Base-by-base conservation (phyloP, 1,140 invertebrate species). In the Cherax destructor region DNA sequence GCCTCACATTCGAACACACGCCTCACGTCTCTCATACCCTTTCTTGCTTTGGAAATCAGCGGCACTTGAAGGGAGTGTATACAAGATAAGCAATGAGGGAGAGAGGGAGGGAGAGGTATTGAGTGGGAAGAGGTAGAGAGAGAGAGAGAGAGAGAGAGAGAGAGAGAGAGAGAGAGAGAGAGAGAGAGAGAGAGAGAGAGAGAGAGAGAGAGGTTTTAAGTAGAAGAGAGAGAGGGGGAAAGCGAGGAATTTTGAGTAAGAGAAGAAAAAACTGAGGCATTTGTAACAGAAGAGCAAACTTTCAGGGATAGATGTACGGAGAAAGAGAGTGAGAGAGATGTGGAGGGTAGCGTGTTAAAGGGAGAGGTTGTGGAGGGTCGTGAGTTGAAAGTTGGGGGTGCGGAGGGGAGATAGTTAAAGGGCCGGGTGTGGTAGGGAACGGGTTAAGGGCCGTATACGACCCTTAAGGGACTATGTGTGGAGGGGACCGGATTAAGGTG, bases 181-280 rank as follows among this genome's bases (percentile, higher is more conserved):
- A 56, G 52, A 56, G 11, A 56, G 7, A 9, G 7, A 56, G 52
- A 4, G 52, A 6, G n/a, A n/a, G 52, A 6, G 56, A 83, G 81
- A 83, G 52, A 9, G 52, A 13, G 52, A 13, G 52, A 61, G 81
- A 61, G 81, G 30, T 41, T 41, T 41, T 41, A 41, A 41, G 30
- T 41, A 41, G 30, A 41, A 83, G 81, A 61, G 81, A 56, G 52
- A 52, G 52, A 52, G 81, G 30, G 81, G 30, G 81, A 83, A 56
- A 61, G 56, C n/a, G 81, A 61, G 81, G 30, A 41, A 41, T 41
- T 41, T 41, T 41, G 30, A 41, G 30, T 41, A 41, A 41, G 30
- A 41, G 30, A 1, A 41, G 30, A 41, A 41, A 41, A 41, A 41
- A 41, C 30, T 41, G 30, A 41, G 30, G 30, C 30, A 2, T 41